These are phyloP conservation scores for Palaemon carinicauda DNA, from an alignment of 1,140 invertebrate genomes.

Conservation along the genomic window DNA sequence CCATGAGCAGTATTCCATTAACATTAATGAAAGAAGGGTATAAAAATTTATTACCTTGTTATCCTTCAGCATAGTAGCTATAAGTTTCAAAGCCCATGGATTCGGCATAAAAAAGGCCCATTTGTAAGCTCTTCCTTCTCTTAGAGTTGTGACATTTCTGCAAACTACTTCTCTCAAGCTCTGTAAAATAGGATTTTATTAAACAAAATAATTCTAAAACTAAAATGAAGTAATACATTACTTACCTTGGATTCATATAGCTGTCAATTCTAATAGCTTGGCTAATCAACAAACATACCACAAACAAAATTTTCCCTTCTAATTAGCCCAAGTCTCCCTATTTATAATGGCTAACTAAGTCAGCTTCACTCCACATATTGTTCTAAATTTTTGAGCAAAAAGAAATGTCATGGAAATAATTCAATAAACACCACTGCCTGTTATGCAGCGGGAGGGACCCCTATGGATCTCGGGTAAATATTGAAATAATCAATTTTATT, in stretches of 20 bases:
- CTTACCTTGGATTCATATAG: neutral
- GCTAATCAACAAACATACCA: neutral
- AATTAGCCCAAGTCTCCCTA: neutral
- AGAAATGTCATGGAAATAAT: no score
- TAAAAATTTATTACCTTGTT: slow-evolving; percentile 5
- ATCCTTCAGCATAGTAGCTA: slow-evolving; percentile 10
- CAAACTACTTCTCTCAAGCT: slow-evolving; percentile 30
- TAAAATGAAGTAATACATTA: neutral
- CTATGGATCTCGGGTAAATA: no score
- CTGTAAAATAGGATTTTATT: no score
- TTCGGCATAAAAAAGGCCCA: slow-evolving; percentile 48
- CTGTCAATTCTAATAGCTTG: neutral
- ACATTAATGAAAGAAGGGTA: neutral
- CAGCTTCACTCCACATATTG: no score
- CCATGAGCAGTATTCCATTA: neutral
- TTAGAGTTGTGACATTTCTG: slow-evolving; percentile 10
- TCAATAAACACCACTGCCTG: no score
- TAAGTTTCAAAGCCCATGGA: slow-evolving; percentile 25
- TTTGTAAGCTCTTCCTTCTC: slow-evolving; percentile 35
- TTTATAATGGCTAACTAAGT: no score
- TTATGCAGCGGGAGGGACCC: no score
- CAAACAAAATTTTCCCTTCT: no score
- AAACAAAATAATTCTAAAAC: no score
- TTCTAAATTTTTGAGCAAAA: no score
- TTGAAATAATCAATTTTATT: no score